Evolutionary conservation across 1,140 invertebrate species (phyloP).

Genomic region (Seison nebaliae): DNA sequence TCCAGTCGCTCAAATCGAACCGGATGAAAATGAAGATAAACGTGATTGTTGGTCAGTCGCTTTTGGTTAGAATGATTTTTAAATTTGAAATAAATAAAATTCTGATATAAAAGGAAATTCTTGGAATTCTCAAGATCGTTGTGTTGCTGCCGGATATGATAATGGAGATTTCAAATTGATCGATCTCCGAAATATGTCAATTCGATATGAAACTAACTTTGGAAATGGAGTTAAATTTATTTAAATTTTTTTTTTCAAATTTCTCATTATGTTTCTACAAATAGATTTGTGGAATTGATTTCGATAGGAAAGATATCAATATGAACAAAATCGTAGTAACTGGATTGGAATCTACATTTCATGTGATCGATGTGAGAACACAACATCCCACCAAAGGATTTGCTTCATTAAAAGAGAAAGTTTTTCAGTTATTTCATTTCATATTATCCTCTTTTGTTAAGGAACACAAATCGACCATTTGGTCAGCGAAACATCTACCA

Average conservation of each 20-base stretch:
- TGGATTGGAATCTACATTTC: slow-evolving; percentile 66
- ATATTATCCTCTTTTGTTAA: slow-evolving; percentile 19
- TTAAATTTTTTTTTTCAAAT: slow-evolving; percentile 1
- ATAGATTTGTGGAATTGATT: slow-evolving; percentile 56
- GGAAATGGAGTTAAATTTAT: slow-evolving; percentile 50
- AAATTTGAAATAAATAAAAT: not conserved
- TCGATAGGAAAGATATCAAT: slow-evolving; percentile 66
- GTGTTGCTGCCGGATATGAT: slow-evolving; percentile 66
- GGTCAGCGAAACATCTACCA: slow-evolving; percentile 56
- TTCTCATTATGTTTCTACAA: slow-evolving; percentile 8
- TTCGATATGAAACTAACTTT: slow-evolving; percentile 65
- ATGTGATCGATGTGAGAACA: slow-evolving; percentile 59
- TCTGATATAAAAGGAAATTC: slow-evolving; percentile 37
- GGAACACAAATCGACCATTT: slow-evolving; percentile 55
- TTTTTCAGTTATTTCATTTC: slow-evolving; percentile 17
- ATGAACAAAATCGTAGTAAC: slow-evolving; percentile 83
- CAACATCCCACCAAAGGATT: slow-evolving; percentile 53
- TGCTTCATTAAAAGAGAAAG: slow-evolving; percentile 44
- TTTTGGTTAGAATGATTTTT: slow-evolving; percentile 35
- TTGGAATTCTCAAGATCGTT: slow-evolving; percentile 51
- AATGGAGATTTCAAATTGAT: slow-evolving; percentile 87
- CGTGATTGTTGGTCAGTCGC: slow-evolving; percentile 61
- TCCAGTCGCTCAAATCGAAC: slow-evolving; percentile 61
- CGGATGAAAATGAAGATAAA: slow-evolving; percentile 30
- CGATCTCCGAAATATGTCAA: slow-evolving; percentile 52